Evolutionary conservation across 92 coral and sea anemone genomes (phyloP), one percentile per base, ranked within the genome.

Genomic region (Parazoanthus darwini): DNA sequence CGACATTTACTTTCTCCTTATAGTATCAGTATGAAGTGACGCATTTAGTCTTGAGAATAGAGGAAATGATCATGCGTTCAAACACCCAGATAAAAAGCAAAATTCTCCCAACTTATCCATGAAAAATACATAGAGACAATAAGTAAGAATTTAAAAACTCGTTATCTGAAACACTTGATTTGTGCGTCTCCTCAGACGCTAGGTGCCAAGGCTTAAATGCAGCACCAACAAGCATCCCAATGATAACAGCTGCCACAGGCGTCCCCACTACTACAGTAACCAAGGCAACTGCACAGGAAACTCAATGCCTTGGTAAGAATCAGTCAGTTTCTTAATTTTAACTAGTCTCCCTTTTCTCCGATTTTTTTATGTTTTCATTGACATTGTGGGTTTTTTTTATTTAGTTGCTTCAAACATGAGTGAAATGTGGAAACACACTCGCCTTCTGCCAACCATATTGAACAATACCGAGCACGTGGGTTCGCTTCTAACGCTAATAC

Each of bases 391-490:
- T n/a, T n/a, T 6, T n/a, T 79, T 82, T 66, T 74, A 48, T 80
- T 43, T 73, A 94, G 95, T 63, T 73, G 74, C 84, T 16, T 79
- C 26, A 16, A 74, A 85, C 46, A 42, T 86, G 33, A 58, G 37
- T 16, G 80, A 87, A 23, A 77, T 91, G 74, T 20, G 77, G 35
- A 94, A 93, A 81, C 39, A 88, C 88, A 90, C 92, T 18, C 88
- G 92, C 43, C 81, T 87, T 16, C 79, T 93, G 44, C 95, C 94
- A 14, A 46, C 79, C 37, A 94, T 93, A 54, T 38, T 90, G 36
- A 87, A 90, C 73, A 90, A 93, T n/a, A 93, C 96, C 4, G 86
- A 88, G 3, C 77, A 88, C 68, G 80, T 94, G 78, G 86, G 94
- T 51, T 77, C 65, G 14, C 58, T 94, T 36, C 39, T 92, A 75